Conservation (phyloP, 2,888 invertebrate species). For the Luffia ferchaultella region DNA sequence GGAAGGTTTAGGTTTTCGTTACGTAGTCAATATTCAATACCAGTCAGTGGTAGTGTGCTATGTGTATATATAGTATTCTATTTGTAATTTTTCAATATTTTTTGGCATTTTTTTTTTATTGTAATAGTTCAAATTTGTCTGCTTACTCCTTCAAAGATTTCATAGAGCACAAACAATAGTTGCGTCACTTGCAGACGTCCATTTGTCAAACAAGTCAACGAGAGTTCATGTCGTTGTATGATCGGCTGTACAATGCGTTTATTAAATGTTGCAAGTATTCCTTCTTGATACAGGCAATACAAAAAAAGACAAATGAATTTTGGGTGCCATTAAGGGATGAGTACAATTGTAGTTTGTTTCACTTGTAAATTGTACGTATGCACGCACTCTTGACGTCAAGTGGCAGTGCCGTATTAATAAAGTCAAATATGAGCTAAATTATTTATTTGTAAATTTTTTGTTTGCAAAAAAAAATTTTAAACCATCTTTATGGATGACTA, state of each 20-base stretch:
- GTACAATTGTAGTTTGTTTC: no score
- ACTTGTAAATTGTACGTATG: no score
- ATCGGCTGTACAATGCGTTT: conserved; percentile 1
- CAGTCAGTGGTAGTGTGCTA: background rate
- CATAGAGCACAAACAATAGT: background rate
- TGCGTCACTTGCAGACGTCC: background rate
- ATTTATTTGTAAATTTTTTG: no score
- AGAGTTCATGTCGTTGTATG: conserved; percentile 2
- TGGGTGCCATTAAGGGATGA: background rate
- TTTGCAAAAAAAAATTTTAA: no score
- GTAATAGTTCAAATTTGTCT: background rate
- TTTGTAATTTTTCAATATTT: no score
- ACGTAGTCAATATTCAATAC: background rate
- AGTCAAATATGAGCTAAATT: no score
- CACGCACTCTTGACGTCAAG: no score
- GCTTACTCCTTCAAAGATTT: background rate
- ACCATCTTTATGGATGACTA: no score
- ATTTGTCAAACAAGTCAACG: conserved; percentile 1
- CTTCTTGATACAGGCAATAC: conserved; percentile 1
- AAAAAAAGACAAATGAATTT: background rate
- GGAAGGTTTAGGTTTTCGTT: background rate
- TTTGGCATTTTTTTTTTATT: background rate
- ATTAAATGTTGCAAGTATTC: conserved; percentile 1
- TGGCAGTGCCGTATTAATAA: no score
- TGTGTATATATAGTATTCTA: no score